phyloP scores from a whole-genome alignment of 2,888 invertebrate species.

The Tyria jacobaeae region DNA sequence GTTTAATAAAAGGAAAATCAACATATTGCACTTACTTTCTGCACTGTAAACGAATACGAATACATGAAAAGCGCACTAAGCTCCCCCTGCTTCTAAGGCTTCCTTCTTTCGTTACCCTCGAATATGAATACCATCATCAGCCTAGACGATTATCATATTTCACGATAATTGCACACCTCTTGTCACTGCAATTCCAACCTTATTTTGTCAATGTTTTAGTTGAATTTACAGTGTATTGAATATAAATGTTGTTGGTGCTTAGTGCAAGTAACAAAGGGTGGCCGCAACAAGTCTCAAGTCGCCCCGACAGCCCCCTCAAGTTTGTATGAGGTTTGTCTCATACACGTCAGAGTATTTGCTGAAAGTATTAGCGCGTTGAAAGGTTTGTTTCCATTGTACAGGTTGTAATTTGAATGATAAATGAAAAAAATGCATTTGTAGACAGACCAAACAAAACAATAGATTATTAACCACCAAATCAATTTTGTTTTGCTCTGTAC shows the following conservation, averaged over 20 bases:
- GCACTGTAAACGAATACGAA: conserved; percentile 46
- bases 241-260: conserved; percentile 44
- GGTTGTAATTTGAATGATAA: background rate
- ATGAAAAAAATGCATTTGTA: background rate
- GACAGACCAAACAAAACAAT: too few relatives aligned
- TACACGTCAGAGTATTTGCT: conserved; percentile 75
- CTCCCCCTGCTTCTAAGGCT: conserved; percentile 71
- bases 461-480: too few relatives aligned
- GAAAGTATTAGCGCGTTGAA: conserved; percentile 70
- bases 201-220: conserved; percentile 13
- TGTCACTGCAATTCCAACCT: background rate
- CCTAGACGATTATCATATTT: conserved; percentile 82
- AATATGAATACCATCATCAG: conserved; percentile 84
- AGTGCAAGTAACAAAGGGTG: conserved; percentile 66
- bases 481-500: too few relatives aligned
- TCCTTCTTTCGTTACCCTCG: conserved; percentile 66
- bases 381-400: conserved; percentile 35
- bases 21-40: conserved; percentile 13
- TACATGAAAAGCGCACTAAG: conserved; percentile 71
- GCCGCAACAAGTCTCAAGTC: conserved; percentile 75
- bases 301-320: conserved; percentile 65
- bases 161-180: conserved; percentile 54
- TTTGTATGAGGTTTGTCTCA: conserved; percentile 74
- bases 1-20: background rate
- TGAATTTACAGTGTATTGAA: conserved; percentile 19